Conservation (phyloP, 2,797 vertebrate species). For the Eulemur albifrons region DNA sequence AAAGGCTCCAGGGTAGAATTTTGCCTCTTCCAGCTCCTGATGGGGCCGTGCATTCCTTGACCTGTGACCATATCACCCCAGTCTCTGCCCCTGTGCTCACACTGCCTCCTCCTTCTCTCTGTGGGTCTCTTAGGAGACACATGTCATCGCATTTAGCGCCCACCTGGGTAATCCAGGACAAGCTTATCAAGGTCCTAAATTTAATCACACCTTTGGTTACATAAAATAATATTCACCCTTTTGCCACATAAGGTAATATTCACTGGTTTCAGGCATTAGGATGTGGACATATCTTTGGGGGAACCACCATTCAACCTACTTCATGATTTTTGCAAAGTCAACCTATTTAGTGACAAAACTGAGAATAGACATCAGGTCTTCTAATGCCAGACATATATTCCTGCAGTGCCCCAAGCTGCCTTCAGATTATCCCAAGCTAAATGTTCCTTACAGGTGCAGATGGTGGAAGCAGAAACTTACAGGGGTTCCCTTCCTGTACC, state of each 20-base stretch:
- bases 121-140: background rate
- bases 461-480: background rate
- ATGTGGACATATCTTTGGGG: background rate
- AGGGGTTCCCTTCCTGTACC: background rate
- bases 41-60: background rate
- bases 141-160: background rate
- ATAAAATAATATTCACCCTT: background rate
- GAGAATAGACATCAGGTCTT: background rate
- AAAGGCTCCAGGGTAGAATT: background rate
- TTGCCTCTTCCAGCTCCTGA: background rate
- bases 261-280: background rate
- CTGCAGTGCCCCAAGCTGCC: background rate
- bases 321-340: background rate
- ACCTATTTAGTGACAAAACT: background rate
- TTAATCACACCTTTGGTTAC: background rate
- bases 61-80: background rate
- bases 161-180: background rate
- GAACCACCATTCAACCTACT: background rate
- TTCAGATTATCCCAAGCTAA: background rate
- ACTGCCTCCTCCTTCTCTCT: background rate
- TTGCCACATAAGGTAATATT: background rate
- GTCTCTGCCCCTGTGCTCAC: background rate
- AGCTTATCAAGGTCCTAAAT: background rate
- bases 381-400: background rate
- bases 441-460: background rate